A percentile compares a stretch with the other conserved stretches of the same genome.
Evolutionary conservation across 2,888 invertebrate species (phyloP).

Genomic region (Carabus problematicus): DNA sequence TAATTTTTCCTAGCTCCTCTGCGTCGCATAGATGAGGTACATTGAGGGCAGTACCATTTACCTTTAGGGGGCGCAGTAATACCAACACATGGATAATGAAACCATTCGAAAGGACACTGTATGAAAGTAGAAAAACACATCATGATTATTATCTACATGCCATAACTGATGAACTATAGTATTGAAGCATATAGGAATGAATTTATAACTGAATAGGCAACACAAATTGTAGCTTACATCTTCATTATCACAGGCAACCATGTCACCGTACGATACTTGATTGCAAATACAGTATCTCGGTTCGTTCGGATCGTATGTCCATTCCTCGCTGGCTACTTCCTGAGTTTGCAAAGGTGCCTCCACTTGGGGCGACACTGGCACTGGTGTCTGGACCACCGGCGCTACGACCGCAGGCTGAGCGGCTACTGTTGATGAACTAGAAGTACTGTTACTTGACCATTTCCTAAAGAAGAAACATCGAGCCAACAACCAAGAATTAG

Average conservation of each 20-base stretch:
- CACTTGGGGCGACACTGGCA: slow-evolving; percentile 58
- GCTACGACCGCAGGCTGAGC: slow-evolving; percentile 53
- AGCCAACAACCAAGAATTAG: not conserved
- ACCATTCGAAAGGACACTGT: slow-evolving; percentile 98
- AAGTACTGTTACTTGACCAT: slow-evolving; percentile 50
- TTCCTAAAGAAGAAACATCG: slow-evolving; percentile 50
- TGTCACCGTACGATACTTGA: slow-evolving; percentile 96
- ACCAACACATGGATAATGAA: slow-evolving; percentile 98
- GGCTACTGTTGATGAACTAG: slow-evolving; percentile 50
- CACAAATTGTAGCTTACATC: slow-evolving; percentile 70
- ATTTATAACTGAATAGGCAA: slow-evolving; percentile 13
- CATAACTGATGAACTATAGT: too few relatives aligned
- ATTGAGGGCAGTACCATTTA: slow-evolving; percentile 99
- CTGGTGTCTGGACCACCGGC: slow-evolving; percentile 49
- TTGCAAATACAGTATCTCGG: slow-evolving; percentile 96
- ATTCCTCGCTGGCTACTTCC: slow-evolving; percentile 76
- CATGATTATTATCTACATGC: not conserved
- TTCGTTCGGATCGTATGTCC: slow-evolving; percentile 96
- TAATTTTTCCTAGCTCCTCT: slow-evolving; percentile 82
- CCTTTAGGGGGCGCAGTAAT: slow-evolving; percentile 96
- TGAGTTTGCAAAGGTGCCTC: slow-evolving; percentile 61
- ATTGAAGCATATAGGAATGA: too few relatives aligned
- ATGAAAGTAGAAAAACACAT: slow-evolving; percentile 52
- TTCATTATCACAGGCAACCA: slow-evolving; percentile 99
- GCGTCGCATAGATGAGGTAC: slow-evolving; percentile 86